These are phyloP conservation scores for Oryctolagus cuniculus DNA, from an alignment of 2,113 vertebrate genomes.

Conservation along the genomic window DNA sequence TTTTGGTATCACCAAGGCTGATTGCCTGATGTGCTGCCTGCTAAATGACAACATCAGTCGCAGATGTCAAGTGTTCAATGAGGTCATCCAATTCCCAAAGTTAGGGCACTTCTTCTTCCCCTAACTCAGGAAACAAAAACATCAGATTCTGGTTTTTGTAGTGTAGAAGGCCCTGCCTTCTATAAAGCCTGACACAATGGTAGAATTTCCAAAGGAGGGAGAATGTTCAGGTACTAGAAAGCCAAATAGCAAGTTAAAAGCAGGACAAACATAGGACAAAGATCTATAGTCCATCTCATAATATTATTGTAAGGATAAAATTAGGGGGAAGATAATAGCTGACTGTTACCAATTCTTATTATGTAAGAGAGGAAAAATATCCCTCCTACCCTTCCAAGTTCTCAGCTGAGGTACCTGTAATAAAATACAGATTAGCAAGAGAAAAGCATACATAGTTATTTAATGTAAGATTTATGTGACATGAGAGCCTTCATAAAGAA, in stretches of 20 bases:
- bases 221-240: not conserved
- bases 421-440: not conserved
- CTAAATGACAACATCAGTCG: not conserved
- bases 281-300: not conserved
- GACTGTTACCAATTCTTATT: not conserved
- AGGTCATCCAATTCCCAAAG: not conserved
- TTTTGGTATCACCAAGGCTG: not conserved
- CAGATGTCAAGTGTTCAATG: not conserved
- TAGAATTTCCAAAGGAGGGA: not conserved
- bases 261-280: not conserved
- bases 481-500: not conserved
- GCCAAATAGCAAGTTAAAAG: conserved; percentile 9
- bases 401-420: not conserved
- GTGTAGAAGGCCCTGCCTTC: not conserved
- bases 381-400: not conserved
- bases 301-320: not conserved
- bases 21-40: not conserved
- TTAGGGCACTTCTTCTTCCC: not conserved
- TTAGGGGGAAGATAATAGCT: not conserved
- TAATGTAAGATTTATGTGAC: not conserved
- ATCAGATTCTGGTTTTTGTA: not conserved
- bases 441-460: not conserved
- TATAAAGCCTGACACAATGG: not conserved
- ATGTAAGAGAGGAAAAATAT: not conserved
- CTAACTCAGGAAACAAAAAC: not conserved